Percentiles rank a stretch among this genome's conserved stretches.
Conservation (phyloP, 2,797 vertebrate species). For the Morelia viridis region DNA sequence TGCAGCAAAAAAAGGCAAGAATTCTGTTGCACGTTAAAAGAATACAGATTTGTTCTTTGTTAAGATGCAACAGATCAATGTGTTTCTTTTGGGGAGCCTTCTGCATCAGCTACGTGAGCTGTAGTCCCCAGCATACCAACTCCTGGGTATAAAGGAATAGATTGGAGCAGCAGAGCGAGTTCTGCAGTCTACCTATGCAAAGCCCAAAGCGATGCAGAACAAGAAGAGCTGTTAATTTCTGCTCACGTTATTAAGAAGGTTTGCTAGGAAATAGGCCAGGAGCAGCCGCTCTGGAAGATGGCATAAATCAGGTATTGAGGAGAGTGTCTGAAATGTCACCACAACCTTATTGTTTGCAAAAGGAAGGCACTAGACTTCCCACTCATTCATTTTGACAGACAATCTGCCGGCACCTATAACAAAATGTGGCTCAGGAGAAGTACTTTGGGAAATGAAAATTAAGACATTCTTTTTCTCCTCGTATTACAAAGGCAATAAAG, state of each 20-base stretch:
- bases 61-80: background rate
- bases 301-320: slow-evolving; percentile 56
- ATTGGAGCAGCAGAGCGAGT: background rate
- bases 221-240: slow-evolving; percentile 38
- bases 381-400: slow-evolving; percentile 58
- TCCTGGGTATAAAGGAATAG: background rate
- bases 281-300: slow-evolving; percentile 31
- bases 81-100: background rate
- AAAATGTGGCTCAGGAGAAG: slow-evolving; percentile 49
- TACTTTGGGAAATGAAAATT: slow-evolving; percentile 51
- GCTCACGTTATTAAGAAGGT: slow-evolving; percentile 19
- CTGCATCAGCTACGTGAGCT: background rate
- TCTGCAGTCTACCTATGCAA: background rate
- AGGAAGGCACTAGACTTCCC: slow-evolving; percentile 45
- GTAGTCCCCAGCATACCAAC: background rate
- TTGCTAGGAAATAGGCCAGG: slow-evolving; percentile 33
- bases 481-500: slow-evolving; percentile 7
- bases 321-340: slow-evolving; percentile 47
- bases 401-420: slow-evolving; percentile 49
- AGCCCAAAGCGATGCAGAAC: background rate
- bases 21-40: background rate
- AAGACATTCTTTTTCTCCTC: background rate
- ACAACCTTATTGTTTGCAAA: slow-evolving; percentile 47
- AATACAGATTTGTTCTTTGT: background rate
- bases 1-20: background rate